A percentile compares a stretch with the other conserved stretches of the same genome.
phyloP scores from a whole-genome alignment of 2,888 invertebrate species.

The Brachyptera risi region DNA sequence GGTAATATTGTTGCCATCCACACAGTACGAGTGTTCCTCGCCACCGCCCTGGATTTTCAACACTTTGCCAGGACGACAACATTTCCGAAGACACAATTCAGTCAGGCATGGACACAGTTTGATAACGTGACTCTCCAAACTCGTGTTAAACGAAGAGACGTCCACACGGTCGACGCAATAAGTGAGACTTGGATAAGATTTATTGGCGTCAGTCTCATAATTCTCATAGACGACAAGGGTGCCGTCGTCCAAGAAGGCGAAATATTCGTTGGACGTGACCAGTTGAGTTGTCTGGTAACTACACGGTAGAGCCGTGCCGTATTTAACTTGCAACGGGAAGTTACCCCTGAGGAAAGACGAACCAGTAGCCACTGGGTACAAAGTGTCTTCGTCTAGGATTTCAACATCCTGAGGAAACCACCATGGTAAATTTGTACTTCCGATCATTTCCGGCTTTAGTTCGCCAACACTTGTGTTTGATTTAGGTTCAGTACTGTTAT shows the following conservation, averaged over 20 bases:
- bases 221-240: background rate
- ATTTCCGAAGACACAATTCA: background rate
- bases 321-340: constrained; percentile 3
- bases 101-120: constrained; percentile 15
- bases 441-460: background rate
- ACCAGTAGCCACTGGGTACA: background rate
- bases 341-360: background rate
- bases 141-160: background rate
- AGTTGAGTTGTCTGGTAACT: constrained; percentile 4
- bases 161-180: constrained; percentile 10
- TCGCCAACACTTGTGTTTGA: background rate
- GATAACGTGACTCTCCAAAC: background rate
- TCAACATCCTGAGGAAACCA: constrained; percentile 4
- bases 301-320: background rate
- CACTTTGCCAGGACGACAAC: background rate
- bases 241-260: constrained; percentile 1
- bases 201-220: background rate
- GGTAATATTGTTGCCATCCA: background rate
- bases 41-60: background rate
- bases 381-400: background rate
- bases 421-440: background rate
- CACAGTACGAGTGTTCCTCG: background rate
- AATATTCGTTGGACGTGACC: background rate
- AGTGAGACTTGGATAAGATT: background rate
- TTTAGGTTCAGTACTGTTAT: background rate